Evolutionary conservation across 2,888 invertebrate species (phyloP), one percentile per base, ranked within the genome.

Genomic region (Dicranocentrus wangi): DNA sequence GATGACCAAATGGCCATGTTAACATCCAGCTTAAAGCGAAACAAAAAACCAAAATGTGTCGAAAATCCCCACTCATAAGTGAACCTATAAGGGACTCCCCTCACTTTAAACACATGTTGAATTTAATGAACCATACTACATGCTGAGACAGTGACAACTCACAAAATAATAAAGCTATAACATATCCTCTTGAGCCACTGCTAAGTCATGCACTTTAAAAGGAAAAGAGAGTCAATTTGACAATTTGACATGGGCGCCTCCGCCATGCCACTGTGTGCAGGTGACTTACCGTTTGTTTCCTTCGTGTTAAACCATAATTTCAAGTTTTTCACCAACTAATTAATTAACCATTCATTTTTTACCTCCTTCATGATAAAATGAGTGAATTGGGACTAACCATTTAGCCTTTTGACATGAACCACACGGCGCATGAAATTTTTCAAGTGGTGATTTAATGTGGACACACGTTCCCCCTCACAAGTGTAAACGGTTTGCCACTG

Each of bases 401-500:
- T 55, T 21, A 1, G 2, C 21, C 21, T 21, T 7, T 3, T 5
- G 13, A 13, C 21, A 13, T 55, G 25, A 23, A 55, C 10, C 60
- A 60, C 28, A 19, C 60, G 27, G 60, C 7, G 60, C 25, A 23
- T 32, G 60, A 60, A 60, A 60, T 28, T 2, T 21, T 21, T 21
- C 5, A n/a, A n/a, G 7, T 53, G 21, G 21, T 21, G n/a, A 19
- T 53, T 3, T 13, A 3, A 10, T 3, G 2, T 55, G 25, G 5
- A 25, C 7, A 53, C 7, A 53, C 21, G 3, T 13, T 2, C 17
- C 51, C 19, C 17, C 21, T 17, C 27, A 19, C 21, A 69, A 23
- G 32, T 69, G 69, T 55, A 69, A 69, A 55, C 55, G 10, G 55
- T 23, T 69, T 69, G 21, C 28, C 61, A 55, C 55, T 55, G 55